Conservation (phyloP, 2,113 vertebrate genomes). For the Melanocharis versteri region DNA sequence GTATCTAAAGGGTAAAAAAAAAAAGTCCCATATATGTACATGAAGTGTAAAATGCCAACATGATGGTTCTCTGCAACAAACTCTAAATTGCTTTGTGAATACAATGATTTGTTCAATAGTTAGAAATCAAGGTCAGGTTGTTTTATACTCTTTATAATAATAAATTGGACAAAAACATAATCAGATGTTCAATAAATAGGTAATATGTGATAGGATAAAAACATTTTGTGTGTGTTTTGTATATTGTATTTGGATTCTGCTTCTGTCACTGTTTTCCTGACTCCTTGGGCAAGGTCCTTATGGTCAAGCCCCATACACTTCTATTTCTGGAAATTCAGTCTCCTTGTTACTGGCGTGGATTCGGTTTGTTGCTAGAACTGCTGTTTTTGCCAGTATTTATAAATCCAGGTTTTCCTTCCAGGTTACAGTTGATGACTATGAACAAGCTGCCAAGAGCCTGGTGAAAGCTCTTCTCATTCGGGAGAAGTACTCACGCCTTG, state of each 20-base stretch:
- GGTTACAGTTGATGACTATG: constrained; percentile 95
- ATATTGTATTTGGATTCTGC: background rate
- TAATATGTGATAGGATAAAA: background rate
- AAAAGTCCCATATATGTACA: background rate
- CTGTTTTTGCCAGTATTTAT: background rate
- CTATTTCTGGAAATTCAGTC: background rate
- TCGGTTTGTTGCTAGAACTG: background rate
- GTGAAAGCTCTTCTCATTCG: constrained; percentile 88
- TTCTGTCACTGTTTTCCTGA: background rate
- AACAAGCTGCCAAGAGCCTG: constrained; percentile 87
- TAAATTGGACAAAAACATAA: background rate
- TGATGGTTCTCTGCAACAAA: background rate
- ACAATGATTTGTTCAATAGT: background rate
- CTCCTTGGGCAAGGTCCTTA: background rate
- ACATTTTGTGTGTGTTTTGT: background rate
- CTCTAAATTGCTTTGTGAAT: background rate
- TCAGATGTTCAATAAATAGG: background rate
- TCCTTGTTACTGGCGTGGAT: background rate
- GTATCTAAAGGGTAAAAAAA: too few species aligned
- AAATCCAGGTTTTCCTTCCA: constrained; percentile 57
- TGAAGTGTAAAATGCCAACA: background rate
- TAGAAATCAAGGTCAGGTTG: background rate
- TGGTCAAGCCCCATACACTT: background rate
- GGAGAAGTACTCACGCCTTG: constrained; percentile 90
- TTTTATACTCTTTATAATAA: background rate